Percentiles rank a stretch among this genome's conserved stretches.
These are phyloP conservation scores for Diarsia dahlii DNA, from an alignment of 2,888 invertebrate species.

Conservation along the genomic window DNA sequence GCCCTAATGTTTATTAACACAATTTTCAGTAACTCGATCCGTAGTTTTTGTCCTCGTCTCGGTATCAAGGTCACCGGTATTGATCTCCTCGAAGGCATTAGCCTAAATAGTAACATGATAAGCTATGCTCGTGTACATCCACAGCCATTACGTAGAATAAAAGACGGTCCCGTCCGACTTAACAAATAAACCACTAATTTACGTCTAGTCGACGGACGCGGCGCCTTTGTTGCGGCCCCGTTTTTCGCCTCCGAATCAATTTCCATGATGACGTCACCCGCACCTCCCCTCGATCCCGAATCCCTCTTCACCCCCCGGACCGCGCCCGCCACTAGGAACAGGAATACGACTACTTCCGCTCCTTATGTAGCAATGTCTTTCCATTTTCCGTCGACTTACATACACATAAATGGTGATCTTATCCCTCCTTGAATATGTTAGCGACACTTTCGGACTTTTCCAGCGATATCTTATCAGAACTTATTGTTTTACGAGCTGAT, in stretches of 20 bases:
- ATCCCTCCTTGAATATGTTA: slow-evolving; percentile 63
- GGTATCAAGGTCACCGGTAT: slow-evolving; percentile 63
- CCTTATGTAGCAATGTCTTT: slow-evolving; percentile 79
- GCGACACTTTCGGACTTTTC: slow-evolving; percentile 57
- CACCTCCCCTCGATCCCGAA: slow-evolving; percentile 70
- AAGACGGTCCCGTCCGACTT: slow-evolving; percentile 76
- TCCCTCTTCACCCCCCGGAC: slow-evolving; percentile 61
- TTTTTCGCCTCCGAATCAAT: slow-evolving; percentile 89
- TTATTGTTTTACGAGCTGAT: slow-evolving; percentile 66
- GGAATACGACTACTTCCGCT: slow-evolving; percentile 83
- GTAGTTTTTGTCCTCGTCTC: slow-evolving; percentile 51
- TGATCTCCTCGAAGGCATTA: slow-evolving; percentile 66
- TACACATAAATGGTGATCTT: slow-evolving; percentile 72
- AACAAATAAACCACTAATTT: slow-evolving; percentile 86
- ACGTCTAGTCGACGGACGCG: slow-evolving; percentile 81
- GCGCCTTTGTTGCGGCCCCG: slow-evolving; percentile 86
- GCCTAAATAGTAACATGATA: slow-evolving; percentile 73
- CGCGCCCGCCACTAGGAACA: slow-evolving; percentile 77
- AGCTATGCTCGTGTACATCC: slow-evolving; percentile 72
- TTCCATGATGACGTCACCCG: slow-evolving; percentile 86
- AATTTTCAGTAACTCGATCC: slow-evolving; percentile 49
- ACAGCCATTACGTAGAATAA: slow-evolving; percentile 74
- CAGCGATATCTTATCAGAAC: slow-evolving; percentile 67
- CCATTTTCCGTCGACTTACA: slow-evolving; percentile 74
- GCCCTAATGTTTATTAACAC: slow-evolving; percentile 49